Conservation (phyloP, 2,113 vertebrate genomes). For the Rhinoderma darwinii region DNA sequence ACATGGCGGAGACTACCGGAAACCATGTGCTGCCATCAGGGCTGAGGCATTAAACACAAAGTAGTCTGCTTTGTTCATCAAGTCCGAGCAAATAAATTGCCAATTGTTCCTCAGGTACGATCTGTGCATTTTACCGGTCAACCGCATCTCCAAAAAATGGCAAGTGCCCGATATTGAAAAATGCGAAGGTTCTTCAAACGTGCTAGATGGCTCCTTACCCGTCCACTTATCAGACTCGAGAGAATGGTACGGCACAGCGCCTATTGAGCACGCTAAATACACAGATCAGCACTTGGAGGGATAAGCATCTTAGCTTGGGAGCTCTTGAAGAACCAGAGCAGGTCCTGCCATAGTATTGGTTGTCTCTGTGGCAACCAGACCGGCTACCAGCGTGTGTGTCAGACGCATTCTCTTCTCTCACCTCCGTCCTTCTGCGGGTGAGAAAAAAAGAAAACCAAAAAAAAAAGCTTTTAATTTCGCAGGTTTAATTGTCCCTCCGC, state of each 20-base stretch:
- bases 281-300: conserved; percentile 47
- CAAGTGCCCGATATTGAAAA: not conserved
- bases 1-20: too few species aligned
- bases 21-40: too few species aligned
- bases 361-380: conserved; percentile 59
- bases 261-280: conserved; percentile 41
- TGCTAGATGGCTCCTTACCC: not conserved
- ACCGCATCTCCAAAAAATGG: not conserved
- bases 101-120: not conserved
- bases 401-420: conserved; percentile 40
- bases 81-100: not conserved
- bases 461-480: conserved; percentile 37
- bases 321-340: conserved; percentile 42
- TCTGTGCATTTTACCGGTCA: not conserved
- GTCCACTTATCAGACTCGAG: conserved; percentile 26
- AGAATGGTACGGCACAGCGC: not conserved
- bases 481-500: conserved; percentile 27
- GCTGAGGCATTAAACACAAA: too few species aligned
- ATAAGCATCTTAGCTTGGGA: conserved; percentile 50
- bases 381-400: conserved; percentile 37
- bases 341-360: conserved; percentile 41
- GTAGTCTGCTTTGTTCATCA: too few species aligned
- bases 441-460: not conserved
- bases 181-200: not conserved
- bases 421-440: conserved; percentile 19